phyloP scores from a whole-genome alignment of 2,888 invertebrate genomes.

The Hirtodrosophila confusa region DNA sequence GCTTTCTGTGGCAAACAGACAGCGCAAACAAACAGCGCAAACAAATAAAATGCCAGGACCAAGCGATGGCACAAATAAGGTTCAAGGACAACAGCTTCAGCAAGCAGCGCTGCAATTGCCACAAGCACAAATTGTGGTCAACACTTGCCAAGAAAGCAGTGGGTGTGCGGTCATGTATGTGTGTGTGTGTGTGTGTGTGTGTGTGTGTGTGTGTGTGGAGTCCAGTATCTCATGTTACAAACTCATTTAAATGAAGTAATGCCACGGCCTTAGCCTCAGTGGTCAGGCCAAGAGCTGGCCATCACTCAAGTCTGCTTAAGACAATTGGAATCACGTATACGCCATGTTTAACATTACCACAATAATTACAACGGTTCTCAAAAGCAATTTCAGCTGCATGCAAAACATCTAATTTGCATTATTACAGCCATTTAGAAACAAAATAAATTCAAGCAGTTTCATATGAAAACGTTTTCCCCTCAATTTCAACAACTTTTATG shows the following conservation, averaged over 20 bases:
- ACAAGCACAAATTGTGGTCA: slow-evolving; percentile 77
- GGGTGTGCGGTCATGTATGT: slow-evolving; percentile 6
- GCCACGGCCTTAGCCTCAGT: slow-evolving; percentile 14
- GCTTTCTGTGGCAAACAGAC: slow-evolving; percentile 46
- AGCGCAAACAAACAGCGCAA: slow-evolving; percentile 52
- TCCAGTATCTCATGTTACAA: slow-evolving; percentile 25
- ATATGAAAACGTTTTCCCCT: too few relatives aligned
- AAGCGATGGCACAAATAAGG: slow-evolving; percentile 49
- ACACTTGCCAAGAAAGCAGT: slow-evolving; percentile 41
- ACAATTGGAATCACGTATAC: slow-evolving; percentile 61
- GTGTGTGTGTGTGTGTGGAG: slow-evolving; percentile 4
- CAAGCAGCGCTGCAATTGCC: slow-evolving; percentile 35
- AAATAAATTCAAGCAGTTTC: too few relatives aligned
- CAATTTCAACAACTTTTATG: too few relatives aligned
- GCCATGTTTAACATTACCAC: slow-evolving; percentile 41
- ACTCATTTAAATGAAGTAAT: slow-evolving; percentile 58
- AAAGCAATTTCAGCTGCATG: slow-evolving; percentile 7
- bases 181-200: slow-evolving; percentile 11
- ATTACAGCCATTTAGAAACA: background rate
- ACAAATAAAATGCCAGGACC: slow-evolving; percentile 61
- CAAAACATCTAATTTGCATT: background rate
- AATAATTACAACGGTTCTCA: background rate
- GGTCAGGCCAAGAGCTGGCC: slow-evolving; percentile 23
- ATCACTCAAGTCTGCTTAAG: slow-evolving; percentile 47
- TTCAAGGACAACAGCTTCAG: slow-evolving; percentile 60